Percentiles rank a stretch among this genome's conserved stretches.
Conservation (phyloP, 1,140 invertebrate genomes). For the Drosophila obscura region DNA sequence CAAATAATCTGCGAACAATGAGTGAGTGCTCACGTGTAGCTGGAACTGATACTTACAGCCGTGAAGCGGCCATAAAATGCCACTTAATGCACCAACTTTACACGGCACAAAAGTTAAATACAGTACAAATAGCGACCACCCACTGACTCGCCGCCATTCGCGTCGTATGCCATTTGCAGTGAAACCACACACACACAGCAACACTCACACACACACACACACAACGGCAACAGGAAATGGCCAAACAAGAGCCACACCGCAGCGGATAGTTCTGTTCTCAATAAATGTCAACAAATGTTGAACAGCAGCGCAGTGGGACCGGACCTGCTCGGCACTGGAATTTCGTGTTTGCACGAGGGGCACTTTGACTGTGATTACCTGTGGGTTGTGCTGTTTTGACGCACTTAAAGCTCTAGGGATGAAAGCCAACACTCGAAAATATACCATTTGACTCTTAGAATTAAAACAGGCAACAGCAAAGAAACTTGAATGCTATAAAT, state of each 20-base stretch:
- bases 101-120: constrained; percentile 57
- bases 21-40: constrained; percentile 21
- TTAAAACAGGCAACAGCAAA: too few species aligned
- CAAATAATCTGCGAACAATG: constrained; percentile 53
- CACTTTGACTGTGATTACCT: neutral
- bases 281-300: constrained; percentile 68
- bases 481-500: too few species aligned
- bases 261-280: constrained; percentile 61
- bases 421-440: too few species aligned
- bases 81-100: constrained; percentile 57
- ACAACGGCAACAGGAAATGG: constrained; percentile 34
- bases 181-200: constrained; percentile 14
- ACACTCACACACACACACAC: constrained; percentile 5
- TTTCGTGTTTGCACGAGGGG: neutral
- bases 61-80: constrained; percentile 41
- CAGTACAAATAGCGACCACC: constrained; percentile 24
- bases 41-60: constrained; percentile 17
- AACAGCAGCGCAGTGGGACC: constrained; percentile 22
- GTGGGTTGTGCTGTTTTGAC: too few species aligned
- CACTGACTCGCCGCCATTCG: neutral
- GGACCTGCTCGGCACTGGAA: too few species aligned
- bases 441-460: too few species aligned
- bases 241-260: constrained; percentile 43
- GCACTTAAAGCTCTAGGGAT: too few species aligned
- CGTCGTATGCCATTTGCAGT: constrained; percentile 18